Percentiles rank a stretch among this genome's conserved stretches.
phyloP scores from a whole-genome alignment of 2,113 vertebrate genomes.

The Phyllopteryx taeniolatus region DNA sequence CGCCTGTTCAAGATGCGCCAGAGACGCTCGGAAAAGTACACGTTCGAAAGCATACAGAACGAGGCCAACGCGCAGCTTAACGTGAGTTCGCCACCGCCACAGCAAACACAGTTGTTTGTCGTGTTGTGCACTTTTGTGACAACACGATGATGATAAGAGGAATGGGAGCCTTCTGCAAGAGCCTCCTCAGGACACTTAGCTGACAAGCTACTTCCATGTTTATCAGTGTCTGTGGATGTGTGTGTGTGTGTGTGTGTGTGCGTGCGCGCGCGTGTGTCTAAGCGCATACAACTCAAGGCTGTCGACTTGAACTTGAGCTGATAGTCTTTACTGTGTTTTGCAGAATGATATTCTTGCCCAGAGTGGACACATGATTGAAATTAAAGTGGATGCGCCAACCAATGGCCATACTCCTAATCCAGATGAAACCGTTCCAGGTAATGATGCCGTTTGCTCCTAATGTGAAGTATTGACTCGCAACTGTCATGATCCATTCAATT shows the following conservation, averaged over 20 bases:
- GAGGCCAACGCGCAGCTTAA: conserved; percentile 81
- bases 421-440: conserved; percentile 86
- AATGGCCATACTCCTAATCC: conserved; percentile 78
- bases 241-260: conserved; percentile 15
- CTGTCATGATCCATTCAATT: neutral
- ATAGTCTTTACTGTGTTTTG: conserved; percentile 28
- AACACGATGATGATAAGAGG: conserved; percentile 49
- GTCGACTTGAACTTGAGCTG: neutral
- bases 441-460: conserved; percentile 9
- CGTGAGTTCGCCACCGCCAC: conserved; percentile 68
- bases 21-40: conserved; percentile 95
- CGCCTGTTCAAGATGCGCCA: conserved; percentile 96
- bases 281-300: conserved; percentile 1
- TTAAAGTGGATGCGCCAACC: conserved; percentile 75
- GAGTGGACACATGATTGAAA: conserved; percentile 75
- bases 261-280: conserved; percentile 20
- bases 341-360: conserved; percentile 64
- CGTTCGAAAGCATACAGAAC: conserved; percentile 94
- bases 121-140: conserved; percentile 26
- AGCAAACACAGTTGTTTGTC: conserved; percentile 6
- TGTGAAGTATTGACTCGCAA: neutral
- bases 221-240: conserved; percentile 50
- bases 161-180: conserved; percentile 39
- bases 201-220: conserved; percentile 36
- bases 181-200: conserved; percentile 45